These are phyloP conservation scores for Amphiprion percula DNA, from an alignment of 2,113 vertebrate genomes.

Conservation along the genomic window DNA sequence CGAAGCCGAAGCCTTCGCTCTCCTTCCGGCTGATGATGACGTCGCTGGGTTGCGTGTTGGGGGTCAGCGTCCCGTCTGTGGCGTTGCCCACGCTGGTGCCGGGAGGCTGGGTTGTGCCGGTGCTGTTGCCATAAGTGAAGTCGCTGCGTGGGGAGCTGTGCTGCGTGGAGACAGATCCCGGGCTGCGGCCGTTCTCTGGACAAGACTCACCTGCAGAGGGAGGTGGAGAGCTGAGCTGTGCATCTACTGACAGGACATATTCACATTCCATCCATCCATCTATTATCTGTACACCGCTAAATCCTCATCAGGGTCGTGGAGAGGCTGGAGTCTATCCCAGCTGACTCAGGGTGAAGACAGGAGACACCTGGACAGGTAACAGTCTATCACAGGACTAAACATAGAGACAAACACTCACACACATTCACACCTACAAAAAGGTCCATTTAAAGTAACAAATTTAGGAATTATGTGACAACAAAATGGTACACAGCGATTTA, in stretches of 20 bases:
- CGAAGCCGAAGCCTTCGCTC: conserved; percentile 97
- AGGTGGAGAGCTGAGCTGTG: conserved; percentile 17
- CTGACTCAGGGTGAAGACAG: too few relatives aligned
- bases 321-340: too few relatives aligned
- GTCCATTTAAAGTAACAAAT: not conserved
- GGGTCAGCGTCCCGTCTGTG: conserved; percentile 84
- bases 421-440: too few relatives aligned
- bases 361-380: too few relatives aligned
- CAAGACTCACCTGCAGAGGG: conserved; percentile 89
- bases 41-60: conserved; percentile 90
- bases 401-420: too few relatives aligned
- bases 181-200: conserved; percentile 95
- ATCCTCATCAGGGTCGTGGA: too few relatives aligned
- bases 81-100: conserved; percentile 34
- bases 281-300: too few relatives aligned
- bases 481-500: not conserved
- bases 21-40: conserved; percentile 96
- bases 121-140: conserved; percentile 88
- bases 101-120: conserved; percentile 73
- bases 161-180: conserved; percentile 94
- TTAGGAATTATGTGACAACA: not conserved
- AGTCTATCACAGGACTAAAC: too few relatives aligned
- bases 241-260: too few relatives aligned
- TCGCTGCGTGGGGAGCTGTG: conserved; percentile 98
- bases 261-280: too few relatives aligned